phyloP scores from a whole-genome alignment of 2,888 invertebrate genomes.

The Tridacna gigas region DNA sequence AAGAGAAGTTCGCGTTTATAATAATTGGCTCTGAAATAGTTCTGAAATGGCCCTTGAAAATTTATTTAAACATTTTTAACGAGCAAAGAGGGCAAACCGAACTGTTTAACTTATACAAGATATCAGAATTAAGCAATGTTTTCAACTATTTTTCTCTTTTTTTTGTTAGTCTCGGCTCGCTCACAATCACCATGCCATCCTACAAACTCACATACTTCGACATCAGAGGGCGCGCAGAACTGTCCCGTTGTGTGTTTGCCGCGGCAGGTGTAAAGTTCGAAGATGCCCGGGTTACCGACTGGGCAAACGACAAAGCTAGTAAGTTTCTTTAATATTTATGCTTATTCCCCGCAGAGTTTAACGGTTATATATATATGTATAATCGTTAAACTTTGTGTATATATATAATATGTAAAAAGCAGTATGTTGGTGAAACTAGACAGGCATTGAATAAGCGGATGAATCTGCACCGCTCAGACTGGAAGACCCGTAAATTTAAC shows the following conservation, averaged over 20 bases:
- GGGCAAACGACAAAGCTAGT: slow-evolving; percentile 47
- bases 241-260: slow-evolving; percentile 42
- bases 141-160: background rate
- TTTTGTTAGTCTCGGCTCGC: background rate
- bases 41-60: too few relatives aligned
- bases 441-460: too few relatives aligned
- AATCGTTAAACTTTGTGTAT: too few relatives aligned
- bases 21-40: background rate
- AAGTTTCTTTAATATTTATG: background rate
- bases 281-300: slow-evolving; percentile 47
- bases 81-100: too few relatives aligned
- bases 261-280: slow-evolving; percentile 41
- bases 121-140: background rate
- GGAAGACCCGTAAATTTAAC: too few relatives aligned
- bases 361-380: too few relatives aligned
- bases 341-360: too few relatives aligned
- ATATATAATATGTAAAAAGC: too few relatives aligned
- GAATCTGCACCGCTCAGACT: too few relatives aligned
- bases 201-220: slow-evolving; percentile 59
- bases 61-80: too few relatives aligned
- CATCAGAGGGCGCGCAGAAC: slow-evolving; percentile 47
- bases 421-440: too few relatives aligned
- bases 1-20: background rate
- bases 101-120: background rate
- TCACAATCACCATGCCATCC: slow-evolving; percentile 37